Evolutionary conservation across 2,113 vertebrate genomes (phyloP).

Genomic region (Todiramphus saurophagus): DNA sequence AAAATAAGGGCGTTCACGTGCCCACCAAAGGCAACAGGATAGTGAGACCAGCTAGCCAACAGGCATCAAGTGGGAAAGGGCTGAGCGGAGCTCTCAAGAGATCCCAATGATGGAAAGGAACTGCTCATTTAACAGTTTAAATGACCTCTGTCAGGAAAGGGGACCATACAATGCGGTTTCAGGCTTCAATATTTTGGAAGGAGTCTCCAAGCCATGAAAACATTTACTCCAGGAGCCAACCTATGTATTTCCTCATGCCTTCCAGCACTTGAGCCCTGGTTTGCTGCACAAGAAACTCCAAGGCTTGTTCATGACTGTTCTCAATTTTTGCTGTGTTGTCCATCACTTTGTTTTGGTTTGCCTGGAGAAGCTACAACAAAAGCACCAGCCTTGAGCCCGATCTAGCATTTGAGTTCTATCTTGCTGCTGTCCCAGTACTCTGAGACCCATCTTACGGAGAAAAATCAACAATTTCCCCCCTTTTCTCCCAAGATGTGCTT

Average conservation of each 20-base stretch:
- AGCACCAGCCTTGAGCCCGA: neutral
- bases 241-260: fast-evolving
- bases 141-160: too few species aligned
- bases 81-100: neutral
- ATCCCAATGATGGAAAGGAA: neutral
- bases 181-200: too few species aligned
- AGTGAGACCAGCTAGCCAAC: neutral
- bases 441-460: neutral
- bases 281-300: neutral
- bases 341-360: neutral
- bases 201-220: neutral
- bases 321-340: neutral
- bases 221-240: neutral
- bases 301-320: neutral
- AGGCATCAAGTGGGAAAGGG: neutral
- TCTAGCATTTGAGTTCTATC: neutral
- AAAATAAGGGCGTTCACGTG: neutral
- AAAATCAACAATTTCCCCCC: neutral
- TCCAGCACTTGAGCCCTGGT: neutral
- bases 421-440: neutral
- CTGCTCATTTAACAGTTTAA: neutral
- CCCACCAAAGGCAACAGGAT: neutral
- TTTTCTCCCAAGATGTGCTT: neutral
- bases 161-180: too few species aligned
- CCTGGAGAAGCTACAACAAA: neutral